Conservation (phyloP, 1,140 invertebrate species). For the Drosophila watanabei region DNA sequence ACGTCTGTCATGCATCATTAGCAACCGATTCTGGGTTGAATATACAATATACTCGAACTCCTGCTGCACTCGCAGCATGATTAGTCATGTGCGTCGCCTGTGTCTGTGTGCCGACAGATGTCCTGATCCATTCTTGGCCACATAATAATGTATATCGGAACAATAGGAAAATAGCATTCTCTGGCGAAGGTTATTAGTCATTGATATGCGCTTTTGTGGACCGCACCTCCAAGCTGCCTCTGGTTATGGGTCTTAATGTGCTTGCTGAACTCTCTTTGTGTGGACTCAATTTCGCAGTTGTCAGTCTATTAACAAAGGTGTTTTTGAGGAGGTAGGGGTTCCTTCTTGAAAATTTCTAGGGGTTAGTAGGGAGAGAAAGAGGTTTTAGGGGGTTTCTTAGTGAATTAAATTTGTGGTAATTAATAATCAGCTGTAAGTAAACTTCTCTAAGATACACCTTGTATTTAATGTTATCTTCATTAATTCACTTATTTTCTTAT, state of each 20-base stretch:
- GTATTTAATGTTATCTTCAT: no score
- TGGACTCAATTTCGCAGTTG: slow-evolving; percentile 33
- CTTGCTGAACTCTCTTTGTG: slow-evolving; percentile 16
- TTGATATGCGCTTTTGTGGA: slow-evolving; percentile 68
- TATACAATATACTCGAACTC: neutral
- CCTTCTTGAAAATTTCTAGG: slow-evolving; percentile 5
- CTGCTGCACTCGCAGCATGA: slow-evolving; percentile 66
- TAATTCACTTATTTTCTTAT: neutral
- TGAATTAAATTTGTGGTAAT: neutral
- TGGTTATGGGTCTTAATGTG: slow-evolving; percentile 7
- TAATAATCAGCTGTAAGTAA: no score
- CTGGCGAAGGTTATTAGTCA: slow-evolving; percentile 70
- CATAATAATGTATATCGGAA: slow-evolving; percentile 28
- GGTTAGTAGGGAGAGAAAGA: neutral
- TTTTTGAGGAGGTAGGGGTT: slow-evolving; percentile 12
- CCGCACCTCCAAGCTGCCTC: slow-evolving; percentile 57
- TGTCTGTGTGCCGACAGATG: slow-evolving; percentile 68
- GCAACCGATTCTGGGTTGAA: slow-evolving; percentile 26
- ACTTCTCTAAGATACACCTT: neutral
- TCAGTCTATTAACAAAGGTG: slow-evolving; percentile 44
- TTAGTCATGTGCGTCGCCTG: slow-evolving; percentile 77
- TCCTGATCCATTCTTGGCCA: slow-evolving; percentile 58
- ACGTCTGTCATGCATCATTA: slow-evolving; percentile 79
- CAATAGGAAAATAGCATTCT: slow-evolving; percentile 70
- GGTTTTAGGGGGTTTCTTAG: neutral